These are phyloP conservation scores for Trissoscelio sp. DNA, from an alignment of 2,888 invertebrate species.

Conservation along the genomic window DNA sequence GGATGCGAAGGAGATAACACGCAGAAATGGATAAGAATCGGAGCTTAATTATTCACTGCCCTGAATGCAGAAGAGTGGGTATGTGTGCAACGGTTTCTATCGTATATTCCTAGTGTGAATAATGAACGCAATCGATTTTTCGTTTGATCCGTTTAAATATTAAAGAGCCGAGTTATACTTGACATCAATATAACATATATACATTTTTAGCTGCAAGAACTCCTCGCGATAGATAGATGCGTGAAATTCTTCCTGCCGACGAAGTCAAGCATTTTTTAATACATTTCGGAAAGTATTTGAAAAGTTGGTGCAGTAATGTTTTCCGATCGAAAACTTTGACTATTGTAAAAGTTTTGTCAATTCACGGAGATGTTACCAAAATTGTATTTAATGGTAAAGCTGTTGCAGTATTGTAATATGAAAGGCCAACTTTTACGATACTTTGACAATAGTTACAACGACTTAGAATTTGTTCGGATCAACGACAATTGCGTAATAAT, in stretches of 20 bases:
- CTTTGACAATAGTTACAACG: slow-evolving; percentile 15
- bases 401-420: slow-evolving; percentile 13
- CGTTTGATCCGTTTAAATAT: slow-evolving; percentile 7
- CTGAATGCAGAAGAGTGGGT: neutral
- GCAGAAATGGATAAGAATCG: slow-evolving; percentile 15
- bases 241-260: neutral
- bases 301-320: slow-evolving; percentile 30
- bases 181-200: neutral
- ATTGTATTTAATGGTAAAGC: slow-evolving; percentile 33
- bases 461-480: slow-evolving; percentile 10
- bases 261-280: slow-evolving; percentile 21
- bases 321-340: slow-evolving; percentile 42
- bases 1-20: slow-evolving; percentile 5
- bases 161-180: neutral
- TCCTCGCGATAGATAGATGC: neutral
- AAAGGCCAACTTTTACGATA: slow-evolving; percentile 40
- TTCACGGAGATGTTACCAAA: slow-evolving; percentile 25
- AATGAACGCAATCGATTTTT: slow-evolving; percentile 11
- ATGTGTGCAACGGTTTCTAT: neutral
- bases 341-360: slow-evolving; percentile 43
- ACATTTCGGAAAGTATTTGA: slow-evolving; percentile 11
- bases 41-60: slow-evolving; percentile 13
- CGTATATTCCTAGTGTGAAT: slow-evolving; percentile 2
- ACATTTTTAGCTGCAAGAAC: neutral
- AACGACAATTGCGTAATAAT: slow-evolving; percentile 20